Conservation (phyloP, 2,888 invertebrate species). For the Athripsodes cinereus region DNA sequence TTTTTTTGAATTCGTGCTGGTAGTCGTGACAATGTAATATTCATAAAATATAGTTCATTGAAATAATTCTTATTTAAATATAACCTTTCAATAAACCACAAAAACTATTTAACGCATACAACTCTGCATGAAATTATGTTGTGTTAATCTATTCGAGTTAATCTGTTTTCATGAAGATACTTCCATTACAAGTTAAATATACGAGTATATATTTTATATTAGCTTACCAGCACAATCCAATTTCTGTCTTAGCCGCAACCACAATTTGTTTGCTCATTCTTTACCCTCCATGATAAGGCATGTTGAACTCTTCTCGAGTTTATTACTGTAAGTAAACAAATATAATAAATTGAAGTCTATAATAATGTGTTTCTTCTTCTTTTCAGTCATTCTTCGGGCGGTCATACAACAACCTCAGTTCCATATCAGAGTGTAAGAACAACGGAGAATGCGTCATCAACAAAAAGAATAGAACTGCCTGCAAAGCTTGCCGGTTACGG, state of each 20-base stretch:
- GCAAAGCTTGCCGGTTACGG: slow-evolving; percentile 81
- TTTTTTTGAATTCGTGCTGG: background rate
- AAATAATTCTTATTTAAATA: background rate
- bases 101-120: slow-evolving; percentile 1
- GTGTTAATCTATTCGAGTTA: too few relatives aligned
- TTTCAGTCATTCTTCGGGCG: slow-evolving; percentile 90
- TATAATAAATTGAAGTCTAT: background rate
- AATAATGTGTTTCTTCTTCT: slow-evolving; percentile 33
- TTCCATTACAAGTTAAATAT: too few relatives aligned
- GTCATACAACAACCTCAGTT: slow-evolving; percentile 84
- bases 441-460: slow-evolving; percentile 87
- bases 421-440: slow-evolving; percentile 88
- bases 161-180: too few relatives aligned
- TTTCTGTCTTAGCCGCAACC: too few relatives aligned
- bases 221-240: too few relatives aligned
- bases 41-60: slow-evolving; percentile 2
- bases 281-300: too few relatives aligned
- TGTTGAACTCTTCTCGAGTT: too few relatives aligned
- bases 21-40: background rate
- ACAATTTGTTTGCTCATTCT: too few relatives aligned
- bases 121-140: background rate
- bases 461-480: slow-evolving; percentile 87
- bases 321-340: too few relatives aligned
- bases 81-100: slow-evolving; percentile 2
- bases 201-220: too few relatives aligned